Evolutionary conservation across 2,797 vertebrate species (phyloP), one percentile per base, ranked within the genome.

Genomic region (Margarornis squamiger): DNA sequence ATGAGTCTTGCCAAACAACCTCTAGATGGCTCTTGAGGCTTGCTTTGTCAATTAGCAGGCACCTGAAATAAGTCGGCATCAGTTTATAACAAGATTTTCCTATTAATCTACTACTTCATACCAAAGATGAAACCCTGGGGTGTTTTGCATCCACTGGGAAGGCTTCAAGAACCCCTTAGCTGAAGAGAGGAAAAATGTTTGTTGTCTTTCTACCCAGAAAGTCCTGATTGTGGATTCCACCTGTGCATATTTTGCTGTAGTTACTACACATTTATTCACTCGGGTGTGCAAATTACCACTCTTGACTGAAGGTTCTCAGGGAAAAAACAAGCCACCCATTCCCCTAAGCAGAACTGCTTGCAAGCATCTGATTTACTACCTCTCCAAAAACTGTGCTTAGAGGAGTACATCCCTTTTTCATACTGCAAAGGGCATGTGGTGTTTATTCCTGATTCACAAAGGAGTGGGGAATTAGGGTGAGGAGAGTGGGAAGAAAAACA

Each of bases 1-100:
- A 49, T 14, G 2, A 83, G 74, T 65, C 93, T 88, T 95, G 79
- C 85, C 86, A 94, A 88, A 75, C 92, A 77, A 75, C 95, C 96
- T 97, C 96, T 97, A 97, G 97, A 93, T 96, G 96, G 97, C 96
- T 97, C 97, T 84, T 96, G 94, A 95, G 66, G 92, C 91, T 96
- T 76, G 77, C 77, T 96, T 96, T 97, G 88, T 75, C 95, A 89
- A 93, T 95, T 94, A 96, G 86, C 38, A 76, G 48, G 39, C 26
- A 63, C 62, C 68, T 43, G 61, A 83, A 93, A 76, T 24, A 39
- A 80, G 36, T 46, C 55, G 78, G 62, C 34, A 43, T 48, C 38
- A 23, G 24, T 27, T 49, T 58, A 10, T 59, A 39, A 27, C 58
- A 65, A 23, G 14, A 58, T 78, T 73, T 94, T 88, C 29, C 43